A percentile compares a stretch with the other conserved stretches of the same genome.
phyloP scores from a whole-genome alignment of 1,140 invertebrate species.

The Dolichoris vasculosae region DNA sequence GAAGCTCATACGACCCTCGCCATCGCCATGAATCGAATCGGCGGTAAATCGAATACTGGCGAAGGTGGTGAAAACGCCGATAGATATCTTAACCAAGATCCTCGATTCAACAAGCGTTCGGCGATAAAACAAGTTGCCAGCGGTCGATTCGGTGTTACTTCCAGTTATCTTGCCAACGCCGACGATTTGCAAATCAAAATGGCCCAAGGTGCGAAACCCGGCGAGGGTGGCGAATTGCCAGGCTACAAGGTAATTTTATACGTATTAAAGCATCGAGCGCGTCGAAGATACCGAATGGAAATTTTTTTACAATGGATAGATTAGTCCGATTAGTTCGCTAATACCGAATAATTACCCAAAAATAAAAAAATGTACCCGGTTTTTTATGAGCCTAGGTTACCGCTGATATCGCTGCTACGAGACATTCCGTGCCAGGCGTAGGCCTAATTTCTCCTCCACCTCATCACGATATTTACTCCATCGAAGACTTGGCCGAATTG shows the following conservation, averaged over 20 bases:
- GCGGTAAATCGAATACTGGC: conserved; percentile 97
- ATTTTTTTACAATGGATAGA: too few relatives aligned
- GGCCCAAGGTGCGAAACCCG: conserved; percentile 98
- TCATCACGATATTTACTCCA: conserved; percentile 99
- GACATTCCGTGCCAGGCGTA: conserved; percentile 97
- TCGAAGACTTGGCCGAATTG: conserved; percentile 98
- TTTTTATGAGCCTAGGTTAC: conserved; percentile 80
- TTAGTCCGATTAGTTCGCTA: too few relatives aligned
- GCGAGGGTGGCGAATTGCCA: conserved; percentile 95
- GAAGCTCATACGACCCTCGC: conserved; percentile 97
- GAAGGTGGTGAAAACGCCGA: conserved; percentile 95
- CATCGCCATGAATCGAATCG: conserved; percentile 97
- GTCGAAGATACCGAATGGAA: too few relatives aligned
- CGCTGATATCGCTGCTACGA: conserved; percentile 94
- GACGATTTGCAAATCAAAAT: conserved; percentile 98
- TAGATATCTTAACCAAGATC: conserved; percentile 81
- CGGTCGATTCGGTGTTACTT: conserved; percentile 98
- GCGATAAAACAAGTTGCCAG: conserved; percentile 96
- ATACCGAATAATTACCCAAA: too few relatives aligned
- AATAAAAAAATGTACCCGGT: background rate
- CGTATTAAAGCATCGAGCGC: background rate
- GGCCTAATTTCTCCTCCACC: conserved; percentile 98
- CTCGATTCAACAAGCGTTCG: conserved; percentile 84
- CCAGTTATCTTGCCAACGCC: conserved; percentile 96
- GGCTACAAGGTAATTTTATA: conserved; percentile 80